Conservation (phyloP, 2,113 vertebrate species). For the Tenrec ecaudatus region DNA sequence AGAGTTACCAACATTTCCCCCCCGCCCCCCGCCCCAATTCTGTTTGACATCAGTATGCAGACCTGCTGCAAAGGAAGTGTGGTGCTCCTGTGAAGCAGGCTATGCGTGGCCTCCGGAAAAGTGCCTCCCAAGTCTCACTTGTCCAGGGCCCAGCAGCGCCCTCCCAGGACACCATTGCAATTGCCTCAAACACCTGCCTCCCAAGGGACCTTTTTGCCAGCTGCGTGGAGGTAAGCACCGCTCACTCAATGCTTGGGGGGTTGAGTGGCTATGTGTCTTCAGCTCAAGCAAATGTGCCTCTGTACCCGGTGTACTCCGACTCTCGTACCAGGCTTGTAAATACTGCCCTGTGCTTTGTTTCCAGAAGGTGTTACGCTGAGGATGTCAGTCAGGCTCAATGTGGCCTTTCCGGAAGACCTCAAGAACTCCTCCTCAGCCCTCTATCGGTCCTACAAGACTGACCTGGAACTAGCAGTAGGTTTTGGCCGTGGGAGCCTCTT, state of each 20-base stretch:
- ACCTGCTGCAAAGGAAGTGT: constrained; percentile 46
- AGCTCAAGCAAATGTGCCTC: neutral
- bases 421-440: constrained; percentile 81
- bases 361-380: constrained; percentile 62
- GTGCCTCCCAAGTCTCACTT: constrained; percentile 73
- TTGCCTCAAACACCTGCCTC: constrained; percentile 76
- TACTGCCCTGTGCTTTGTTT: constrained; percentile 35
- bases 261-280: neutral
- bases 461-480: constrained; percentile 86
- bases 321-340: neutral
- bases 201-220: constrained; percentile 80
- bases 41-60: constrained; percentile 81
- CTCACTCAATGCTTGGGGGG: neutral
- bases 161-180: constrained; percentile 44
- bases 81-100: constrained; percentile 84
- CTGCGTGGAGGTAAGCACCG: constrained; percentile 79
- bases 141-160: neutral
- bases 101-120: constrained; percentile 78
- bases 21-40: neutral
- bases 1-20: neutral
- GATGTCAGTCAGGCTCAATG: constrained; percentile 84
- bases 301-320: neutral
- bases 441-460: constrained; percentile 83
- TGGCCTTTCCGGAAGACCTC: constrained; percentile 79
- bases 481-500: constrained; percentile 1